Conservation (phyloP, 2,888 invertebrate genomes). For the Sussaba pulchella region DNA sequence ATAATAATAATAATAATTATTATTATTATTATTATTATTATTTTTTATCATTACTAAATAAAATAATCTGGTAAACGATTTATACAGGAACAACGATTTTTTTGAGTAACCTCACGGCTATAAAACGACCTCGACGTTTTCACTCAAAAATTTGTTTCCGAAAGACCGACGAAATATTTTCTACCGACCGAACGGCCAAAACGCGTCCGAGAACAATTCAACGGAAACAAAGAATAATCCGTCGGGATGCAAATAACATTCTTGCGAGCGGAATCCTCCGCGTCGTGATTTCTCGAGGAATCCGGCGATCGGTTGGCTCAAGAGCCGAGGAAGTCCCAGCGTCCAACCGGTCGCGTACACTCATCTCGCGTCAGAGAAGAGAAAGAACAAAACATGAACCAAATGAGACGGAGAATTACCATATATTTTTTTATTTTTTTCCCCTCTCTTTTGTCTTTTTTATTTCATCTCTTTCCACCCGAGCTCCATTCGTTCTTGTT, state of each 20-base stretch:
- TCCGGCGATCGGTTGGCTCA: constrained; percentile 12
- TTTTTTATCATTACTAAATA: no score
- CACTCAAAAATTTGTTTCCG: no score
- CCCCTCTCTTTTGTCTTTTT: constrained; percentile 10
- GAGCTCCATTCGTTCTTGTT: no score
- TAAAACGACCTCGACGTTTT: no score
- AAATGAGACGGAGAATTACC: constrained; percentile 50
- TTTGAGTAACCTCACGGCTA: no score
- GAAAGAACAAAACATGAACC: constrained; percentile 29
- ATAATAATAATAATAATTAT: no score
- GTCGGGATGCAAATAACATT: constrained; percentile 74
- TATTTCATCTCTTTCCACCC: constrained; percentile 27
- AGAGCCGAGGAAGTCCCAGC: constrained; percentile 3
- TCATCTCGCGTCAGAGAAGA: constrained; percentile 10
- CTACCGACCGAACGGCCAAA: neutral
- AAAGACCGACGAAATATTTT: neutral
- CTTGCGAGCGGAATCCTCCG: constrained; percentile 53
- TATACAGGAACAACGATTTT: no score
- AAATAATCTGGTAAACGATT: no score
- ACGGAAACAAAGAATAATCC: constrained; percentile 73
- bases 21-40: no score
- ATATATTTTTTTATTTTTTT: constrained; percentile 54
- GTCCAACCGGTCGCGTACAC: constrained; percentile 43
- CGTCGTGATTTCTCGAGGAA: constrained; percentile 20
- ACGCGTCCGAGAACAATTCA: constrained; percentile 59